A percentile compares a stretch with the other conserved stretches of the same genome.
Evolutionary conservation across 2,888 invertebrate genomes (phyloP).

Genomic region (Caenorhabditis sp.): DNA sequence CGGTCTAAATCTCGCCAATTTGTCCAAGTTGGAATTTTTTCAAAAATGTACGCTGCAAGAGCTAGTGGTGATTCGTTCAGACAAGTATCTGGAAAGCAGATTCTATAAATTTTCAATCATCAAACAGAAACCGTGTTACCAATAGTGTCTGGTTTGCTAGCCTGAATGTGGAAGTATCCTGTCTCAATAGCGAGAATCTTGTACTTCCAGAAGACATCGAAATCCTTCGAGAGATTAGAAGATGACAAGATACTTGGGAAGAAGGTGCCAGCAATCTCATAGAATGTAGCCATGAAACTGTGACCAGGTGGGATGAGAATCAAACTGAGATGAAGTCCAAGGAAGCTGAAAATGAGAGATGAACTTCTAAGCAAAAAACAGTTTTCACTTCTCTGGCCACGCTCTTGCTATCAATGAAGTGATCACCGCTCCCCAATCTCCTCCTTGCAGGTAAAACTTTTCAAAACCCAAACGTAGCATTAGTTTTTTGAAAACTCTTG

Average conservation of each 20-base stretch:
- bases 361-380: neutral
- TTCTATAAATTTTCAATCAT: too few relatives aligned
- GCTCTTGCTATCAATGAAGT: constrained; percentile 77
- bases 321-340: constrained; percentile 79
- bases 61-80: constrained; percentile 84
- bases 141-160: constrained; percentile 87
- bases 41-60: constrained; percentile 86
- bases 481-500: constrained; percentile 76
- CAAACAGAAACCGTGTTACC: constrained; percentile 75
- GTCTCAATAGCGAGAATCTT: constrained; percentile 71
- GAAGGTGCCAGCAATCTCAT: constrained; percentile 34
- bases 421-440: constrained; percentile 82
- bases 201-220: constrained; percentile 52
- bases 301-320: constrained; percentile 70
- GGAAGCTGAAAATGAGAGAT: constrained; percentile 71
- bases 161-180: constrained; percentile 80
- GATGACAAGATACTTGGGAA: constrained; percentile 49
- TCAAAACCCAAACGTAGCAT: constrained; percentile 80
- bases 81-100: constrained; percentile 75
- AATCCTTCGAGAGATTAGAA: constrained; percentile 20
- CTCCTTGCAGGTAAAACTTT: constrained; percentile 79
- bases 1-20: constrained; percentile 72
- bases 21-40: constrained; percentile 85
- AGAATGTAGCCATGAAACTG: constrained; percentile 31
- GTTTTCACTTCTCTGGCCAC: constrained; percentile 75